These are phyloP conservation scores for Muscidifurax raptorellus DNA, from an alignment of 1,140 invertebrate species.

Conservation along the genomic window DNA sequence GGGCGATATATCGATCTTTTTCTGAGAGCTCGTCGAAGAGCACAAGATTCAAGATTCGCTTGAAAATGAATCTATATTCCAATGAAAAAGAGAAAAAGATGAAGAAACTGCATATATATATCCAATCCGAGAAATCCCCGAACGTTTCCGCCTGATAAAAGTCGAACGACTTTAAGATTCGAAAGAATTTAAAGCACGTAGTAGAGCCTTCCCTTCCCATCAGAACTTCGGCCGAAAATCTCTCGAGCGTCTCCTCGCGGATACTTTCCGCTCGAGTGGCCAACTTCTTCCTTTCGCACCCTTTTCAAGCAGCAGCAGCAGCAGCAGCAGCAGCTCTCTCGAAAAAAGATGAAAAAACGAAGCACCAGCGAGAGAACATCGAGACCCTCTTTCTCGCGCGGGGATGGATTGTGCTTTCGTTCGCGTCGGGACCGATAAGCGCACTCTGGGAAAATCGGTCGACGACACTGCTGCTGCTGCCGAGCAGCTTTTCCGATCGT, in stretches of 20 bases:
- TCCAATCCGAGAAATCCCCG: neutral
- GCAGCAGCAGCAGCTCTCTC: too few species aligned
- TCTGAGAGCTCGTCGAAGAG: too few species aligned
- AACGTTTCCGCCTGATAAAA: too few species aligned
- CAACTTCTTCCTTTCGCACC: neutral
- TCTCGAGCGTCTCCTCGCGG: neutral
- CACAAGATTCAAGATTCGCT: too few species aligned
- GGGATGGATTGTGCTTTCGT: constrained; percentile 27
- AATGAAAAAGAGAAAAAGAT: neutral
- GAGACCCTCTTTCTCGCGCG: neutral
- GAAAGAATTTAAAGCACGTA: neutral
- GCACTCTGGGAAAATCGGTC: constrained; percentile 56
- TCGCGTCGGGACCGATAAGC: constrained; percentile 17
- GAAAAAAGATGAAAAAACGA: neutral
- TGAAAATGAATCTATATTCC: too few species aligned
- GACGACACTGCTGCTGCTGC: constrained; percentile 36
- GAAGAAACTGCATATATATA: neutral
- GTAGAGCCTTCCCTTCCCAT: too few species aligned
- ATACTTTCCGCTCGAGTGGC: neutral
- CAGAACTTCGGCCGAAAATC: neutral
- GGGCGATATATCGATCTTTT: too few species aligned
- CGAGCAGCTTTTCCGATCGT: constrained; percentile 41
- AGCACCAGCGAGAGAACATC: neutral
- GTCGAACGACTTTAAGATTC: neutral
- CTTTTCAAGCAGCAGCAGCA: neutral